Percentiles rank a stretch among this genome's conserved stretches.
Conservation (phyloP, 2,113 vertebrate genomes). For the Rhinolophus ferrumequinum region DNA sequence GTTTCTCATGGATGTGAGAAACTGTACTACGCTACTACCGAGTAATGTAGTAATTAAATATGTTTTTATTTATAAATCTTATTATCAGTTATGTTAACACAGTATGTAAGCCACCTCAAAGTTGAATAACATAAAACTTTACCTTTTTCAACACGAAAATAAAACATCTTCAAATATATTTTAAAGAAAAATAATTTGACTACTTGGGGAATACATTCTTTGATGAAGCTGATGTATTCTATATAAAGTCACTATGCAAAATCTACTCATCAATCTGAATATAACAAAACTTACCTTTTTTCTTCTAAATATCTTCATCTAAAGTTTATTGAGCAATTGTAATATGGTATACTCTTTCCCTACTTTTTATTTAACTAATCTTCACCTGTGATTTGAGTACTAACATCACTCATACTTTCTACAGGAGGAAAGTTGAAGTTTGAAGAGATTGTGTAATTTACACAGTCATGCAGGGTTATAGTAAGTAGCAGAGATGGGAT, state of each 20-base stretch:
- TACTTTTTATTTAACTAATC: neutral
- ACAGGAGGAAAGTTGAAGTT: neutral
- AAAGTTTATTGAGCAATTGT: neutral
- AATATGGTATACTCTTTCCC: neutral
- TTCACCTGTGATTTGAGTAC: neutral
- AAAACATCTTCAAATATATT: neutral
- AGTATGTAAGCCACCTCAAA: neutral
- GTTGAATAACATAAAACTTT: neutral
- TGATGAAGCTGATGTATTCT: neutral
- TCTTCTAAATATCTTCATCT: neutral
- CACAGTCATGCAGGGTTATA: neutral
- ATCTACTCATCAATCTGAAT: neutral
- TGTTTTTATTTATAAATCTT: constrained; percentile 2
- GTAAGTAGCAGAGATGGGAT: neutral
- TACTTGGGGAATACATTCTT: neutral
- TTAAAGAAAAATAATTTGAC: neutral
- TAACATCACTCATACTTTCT: neutral
- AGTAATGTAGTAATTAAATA: neutral
- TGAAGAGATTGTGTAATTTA: neutral
- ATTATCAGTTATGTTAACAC: neutral
- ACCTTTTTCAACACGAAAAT: neutral
- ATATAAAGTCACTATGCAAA: neutral
- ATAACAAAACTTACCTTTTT: neutral
- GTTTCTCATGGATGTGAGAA: neutral
- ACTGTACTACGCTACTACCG: no score